Percentiles rank a stretch among this genome's conserved stretches.
Conservation (phyloP, 1,140 invertebrate genomes). For the Musca domestica region DNA sequence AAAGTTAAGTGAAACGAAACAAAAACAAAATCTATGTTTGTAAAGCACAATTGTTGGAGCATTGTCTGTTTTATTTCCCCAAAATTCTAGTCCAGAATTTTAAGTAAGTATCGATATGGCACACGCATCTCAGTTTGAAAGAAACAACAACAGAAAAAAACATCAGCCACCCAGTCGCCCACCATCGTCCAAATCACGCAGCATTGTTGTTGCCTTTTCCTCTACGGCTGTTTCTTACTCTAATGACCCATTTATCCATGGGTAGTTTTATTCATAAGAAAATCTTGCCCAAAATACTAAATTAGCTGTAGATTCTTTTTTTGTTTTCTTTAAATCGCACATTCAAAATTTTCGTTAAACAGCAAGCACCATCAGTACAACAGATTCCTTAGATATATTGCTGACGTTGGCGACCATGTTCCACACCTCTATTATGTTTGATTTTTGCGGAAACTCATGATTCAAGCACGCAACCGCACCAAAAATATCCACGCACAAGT, state of each 20-base stretch:
- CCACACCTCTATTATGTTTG: neutral
- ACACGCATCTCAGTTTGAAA: too few species aligned
- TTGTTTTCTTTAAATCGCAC: neutral
- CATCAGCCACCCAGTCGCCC: too few species aligned
- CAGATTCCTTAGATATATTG: too few species aligned
- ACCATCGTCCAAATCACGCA: too few species aligned
- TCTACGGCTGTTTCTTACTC: conserved; percentile 13
- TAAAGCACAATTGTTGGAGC: too few species aligned
- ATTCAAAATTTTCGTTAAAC: neutral
- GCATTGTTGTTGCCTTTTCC: neutral
- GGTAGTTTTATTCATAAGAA: neutral
- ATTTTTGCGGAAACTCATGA: conserved; percentile 2
- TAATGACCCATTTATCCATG: conserved; percentile 4
- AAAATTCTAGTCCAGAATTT: neutral
- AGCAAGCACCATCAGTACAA: neutral
- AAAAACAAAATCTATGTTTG: too few species aligned
- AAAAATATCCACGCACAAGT: neutral
- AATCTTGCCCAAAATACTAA: conserved; percentile 22
- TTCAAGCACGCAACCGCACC: neutral
- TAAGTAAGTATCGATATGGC: neutral
- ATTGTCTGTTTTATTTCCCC: neutral
- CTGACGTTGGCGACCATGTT: neutral
- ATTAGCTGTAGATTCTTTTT: conserved; percentile 1
- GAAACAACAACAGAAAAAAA: too few species aligned
- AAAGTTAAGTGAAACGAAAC: neutral